Base-by-base conservation (phyloP, 2,888 invertebrate genomes). In the Micropterix aruncella region DNA sequence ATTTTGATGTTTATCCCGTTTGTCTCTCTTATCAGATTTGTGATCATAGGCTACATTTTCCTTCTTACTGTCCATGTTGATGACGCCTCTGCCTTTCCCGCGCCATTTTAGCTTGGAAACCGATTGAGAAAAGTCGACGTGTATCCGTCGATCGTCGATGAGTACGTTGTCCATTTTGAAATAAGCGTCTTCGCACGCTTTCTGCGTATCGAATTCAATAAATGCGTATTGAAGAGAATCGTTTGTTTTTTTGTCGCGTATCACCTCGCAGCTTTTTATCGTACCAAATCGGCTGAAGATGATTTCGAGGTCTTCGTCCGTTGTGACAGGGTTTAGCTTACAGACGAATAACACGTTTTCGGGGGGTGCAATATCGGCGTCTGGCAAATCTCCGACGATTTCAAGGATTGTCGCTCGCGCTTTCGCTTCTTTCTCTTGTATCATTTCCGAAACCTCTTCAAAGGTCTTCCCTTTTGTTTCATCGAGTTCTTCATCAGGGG, bases 151-250 rank as follows among this genome's bases (percentile, higher is more conserved):
- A 60, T 99, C 99, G 66, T 99, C 99, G 55, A 99, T 99, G 3
- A 99, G 70, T 0, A 99, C 97, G 70, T 99, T 99, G 61, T 97
- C 97, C 99, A 99, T 99, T 72, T 99, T 99, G 57, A 99, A 95
- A 64, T 91, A 99, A 1, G 99, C 99, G 54, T 89, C 88, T 67
- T 99, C 99, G 66, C 99, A 99, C 1, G 90, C 77, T 56, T 89
- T 88, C 51, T 81, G 79, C 43, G 93, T 84, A 49, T 85, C 87
- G 70, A 97, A 99, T 63, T 99, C 99, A 46, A 99, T 89, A 61
- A 99, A 99, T 0, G 97, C 97, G 65, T 99, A 99, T 58, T 99
- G 99, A 45, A 99, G 68, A 0, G 97, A 99, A 60, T 96, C 94
- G 1, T 86, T 87, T 2, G 86, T 82, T 57, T 90, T 86, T 52